These are phyloP conservation scores for Drosophila niveifrons DNA, from an alignment of 2,888 invertebrate genomes.

Conservation along the genomic window DNA sequence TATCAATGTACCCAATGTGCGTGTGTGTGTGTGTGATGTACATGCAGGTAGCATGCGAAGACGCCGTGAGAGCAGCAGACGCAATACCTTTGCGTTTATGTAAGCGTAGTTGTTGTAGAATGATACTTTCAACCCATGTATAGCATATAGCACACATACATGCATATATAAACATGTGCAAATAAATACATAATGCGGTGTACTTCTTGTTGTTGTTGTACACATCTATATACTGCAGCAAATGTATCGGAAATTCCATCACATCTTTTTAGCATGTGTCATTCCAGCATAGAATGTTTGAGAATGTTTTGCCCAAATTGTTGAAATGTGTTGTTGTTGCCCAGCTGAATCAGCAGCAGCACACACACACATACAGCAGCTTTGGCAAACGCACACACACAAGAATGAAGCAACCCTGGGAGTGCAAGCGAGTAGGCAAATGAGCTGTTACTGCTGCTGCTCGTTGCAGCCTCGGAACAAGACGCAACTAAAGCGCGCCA, in stretches of 20 bases:
- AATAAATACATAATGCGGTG: not conserved
- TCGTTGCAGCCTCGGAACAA: slow-evolving; percentile 14
- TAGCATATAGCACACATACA: not conserved
- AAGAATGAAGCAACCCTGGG: not conserved
- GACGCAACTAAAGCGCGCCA: slow-evolving; percentile 67
- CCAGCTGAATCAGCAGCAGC: slow-evolving; percentile 30
- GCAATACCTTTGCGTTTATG: slow-evolving; percentile 27
- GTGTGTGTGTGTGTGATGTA: not conserved
- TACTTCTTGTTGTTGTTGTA: no score
- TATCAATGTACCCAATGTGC: slow-evolving; percentile 4
- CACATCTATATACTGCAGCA: no score
- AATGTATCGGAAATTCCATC: no score
- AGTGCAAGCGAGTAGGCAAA: slow-evolving; percentile 35
- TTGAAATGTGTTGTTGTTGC: slow-evolving; percentile 33
- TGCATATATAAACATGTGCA: not conserved
- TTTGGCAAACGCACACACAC: slow-evolving; percentile 5
- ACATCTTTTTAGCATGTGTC: not conserved
- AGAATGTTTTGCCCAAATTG: slow-evolving; percentile 25
- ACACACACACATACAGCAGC: slow-evolving; percentile 14
- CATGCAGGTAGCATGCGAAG: slow-evolving; percentile 54
- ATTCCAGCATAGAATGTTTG: slow-evolving; percentile 7
- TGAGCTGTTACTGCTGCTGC: not conserved
- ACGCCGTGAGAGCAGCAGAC: slow-evolving; percentile 36
- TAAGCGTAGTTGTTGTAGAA: slow-evolving; percentile 20
- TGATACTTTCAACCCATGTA: slow-evolving; percentile 14